Evolutionary conservation across 2,797 vertebrate species (phyloP).

Genomic region (Falco rusticolus): DNA sequence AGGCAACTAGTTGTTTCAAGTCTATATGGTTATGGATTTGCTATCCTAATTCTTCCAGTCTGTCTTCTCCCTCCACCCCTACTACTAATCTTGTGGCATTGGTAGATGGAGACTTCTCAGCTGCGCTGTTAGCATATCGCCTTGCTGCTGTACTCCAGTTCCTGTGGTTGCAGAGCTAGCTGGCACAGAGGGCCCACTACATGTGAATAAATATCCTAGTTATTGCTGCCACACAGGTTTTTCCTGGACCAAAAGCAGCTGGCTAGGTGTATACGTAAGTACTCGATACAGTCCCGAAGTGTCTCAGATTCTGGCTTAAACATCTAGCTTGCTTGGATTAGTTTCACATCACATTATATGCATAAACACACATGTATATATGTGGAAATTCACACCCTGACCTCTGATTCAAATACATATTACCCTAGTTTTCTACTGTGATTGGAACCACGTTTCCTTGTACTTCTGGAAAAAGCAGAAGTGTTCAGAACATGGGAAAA

Average conservation of each 20-base stretch:
- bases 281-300: neutral
- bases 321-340: neutral
- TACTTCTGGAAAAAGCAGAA: conserved; percentile 31
- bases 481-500: conserved; percentile 59
- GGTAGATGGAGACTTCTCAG: neutral
- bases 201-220: neutral
- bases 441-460: neutral
- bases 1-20: neutral
- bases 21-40: neutral
- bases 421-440: neutral
- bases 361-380: neutral
- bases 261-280: neutral
- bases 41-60: neutral
- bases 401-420: neutral
- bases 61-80: neutral
- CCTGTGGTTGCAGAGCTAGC: neutral
- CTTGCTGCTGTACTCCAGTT: neutral
- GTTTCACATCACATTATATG: neutral
- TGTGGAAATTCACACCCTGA: neutral
- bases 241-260: neutral
- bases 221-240: neutral
- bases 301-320: neutral
- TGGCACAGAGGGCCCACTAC: neutral
- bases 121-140: neutral
- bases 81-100: neutral